Evolutionary conservation across 2,888 invertebrate species (phyloP).

Genomic region (Erebia ligea): DNA sequence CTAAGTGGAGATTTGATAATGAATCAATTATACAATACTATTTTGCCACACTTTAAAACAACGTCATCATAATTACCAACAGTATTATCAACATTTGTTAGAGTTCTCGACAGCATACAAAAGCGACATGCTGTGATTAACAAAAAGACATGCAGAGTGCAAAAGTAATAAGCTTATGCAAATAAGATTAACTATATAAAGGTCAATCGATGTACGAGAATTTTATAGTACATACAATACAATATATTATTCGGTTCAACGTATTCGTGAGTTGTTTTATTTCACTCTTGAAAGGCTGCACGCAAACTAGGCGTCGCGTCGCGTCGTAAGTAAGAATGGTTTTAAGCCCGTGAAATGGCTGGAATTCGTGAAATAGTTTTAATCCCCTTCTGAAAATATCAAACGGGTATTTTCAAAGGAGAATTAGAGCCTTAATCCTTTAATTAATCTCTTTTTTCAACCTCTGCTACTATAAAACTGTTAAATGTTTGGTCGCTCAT

Average conservation of each 20-base stretch:
- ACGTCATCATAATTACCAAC: neutral
- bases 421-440: neutral
- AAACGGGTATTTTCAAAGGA: constrained; percentile 8
- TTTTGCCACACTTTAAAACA: neutral
- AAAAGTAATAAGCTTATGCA: constrained; percentile 47
- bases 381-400: constrained; percentile 21
- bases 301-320: constrained; percentile 33
- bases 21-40: neutral
- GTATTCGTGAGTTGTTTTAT: constrained; percentile 36
- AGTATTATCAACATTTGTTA: neutral
- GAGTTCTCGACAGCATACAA: neutral
- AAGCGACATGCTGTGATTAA: constrained; percentile 11
- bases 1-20: neutral
- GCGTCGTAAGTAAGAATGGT: constrained; percentile 30
- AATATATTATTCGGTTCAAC: constrained; percentile 43
- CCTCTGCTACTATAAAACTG: neutral
- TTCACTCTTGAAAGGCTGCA: constrained; percentile 34
- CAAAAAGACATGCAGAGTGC: constrained; percentile 11
- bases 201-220: constrained; percentile 48
- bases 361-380: constrained; percentile 25
- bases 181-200: constrained; percentile 54
- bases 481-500: neutral
- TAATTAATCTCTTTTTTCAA: neutral
- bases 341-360: constrained; percentile 27
- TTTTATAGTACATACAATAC: neutral